A percentile compares a stretch with the other conserved stretches of the same genome.
Conservation (phyloP, 2,797 vertebrate genomes). For the Lates japonicus region DNA sequence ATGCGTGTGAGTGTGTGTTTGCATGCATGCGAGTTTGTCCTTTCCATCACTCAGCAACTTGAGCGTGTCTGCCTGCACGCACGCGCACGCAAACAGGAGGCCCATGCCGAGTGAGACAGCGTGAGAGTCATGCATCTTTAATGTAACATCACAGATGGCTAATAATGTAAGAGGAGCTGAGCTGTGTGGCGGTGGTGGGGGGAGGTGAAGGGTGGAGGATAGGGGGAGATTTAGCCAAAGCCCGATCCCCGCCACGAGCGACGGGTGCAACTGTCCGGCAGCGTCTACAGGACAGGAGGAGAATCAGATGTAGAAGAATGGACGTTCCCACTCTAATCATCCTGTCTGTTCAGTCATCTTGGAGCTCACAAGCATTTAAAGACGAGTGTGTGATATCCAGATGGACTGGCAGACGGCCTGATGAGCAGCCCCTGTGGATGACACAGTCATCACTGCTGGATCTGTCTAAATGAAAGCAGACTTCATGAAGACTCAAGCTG, state of each 20-base stretch:
- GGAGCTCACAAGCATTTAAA: conserved; percentile 34
- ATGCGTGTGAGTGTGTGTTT: conserved; percentile 7
- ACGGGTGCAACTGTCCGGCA: conserved; percentile 16
- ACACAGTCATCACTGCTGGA: conserved; percentile 32
- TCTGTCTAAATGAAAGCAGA: conserved; percentile 48
- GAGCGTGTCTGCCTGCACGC: conserved; percentile 31
- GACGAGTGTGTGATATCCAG: conserved; percentile 54
- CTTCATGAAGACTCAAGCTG: conserved; percentile 38
- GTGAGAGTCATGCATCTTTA: conserved; percentile 87
- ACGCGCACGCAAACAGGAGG: conserved; percentile 49
- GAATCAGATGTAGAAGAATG: conserved; percentile 31
- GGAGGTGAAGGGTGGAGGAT: neutral
- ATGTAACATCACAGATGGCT: conserved; percentile 85
- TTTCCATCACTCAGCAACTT: conserved; percentile 54
- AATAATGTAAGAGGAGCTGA: conserved; percentile 84
- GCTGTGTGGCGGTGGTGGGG: conserved; percentile 37
- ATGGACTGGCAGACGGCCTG: conserved; percentile 65
- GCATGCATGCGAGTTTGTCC: conserved; percentile 33
- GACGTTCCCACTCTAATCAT: conserved; percentile 48
- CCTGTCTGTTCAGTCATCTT: conserved; percentile 33
- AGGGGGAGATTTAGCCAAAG: conserved; percentile 25
- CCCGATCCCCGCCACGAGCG: conserved; percentile 7
- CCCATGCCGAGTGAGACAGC: conserved; percentile 80
- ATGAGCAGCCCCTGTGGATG: conserved; percentile 56
- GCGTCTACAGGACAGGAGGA: neutral